Conservation (phyloP, 2,113 vertebrate species). For the Poeciliopsis turrubarensis region DNA sequence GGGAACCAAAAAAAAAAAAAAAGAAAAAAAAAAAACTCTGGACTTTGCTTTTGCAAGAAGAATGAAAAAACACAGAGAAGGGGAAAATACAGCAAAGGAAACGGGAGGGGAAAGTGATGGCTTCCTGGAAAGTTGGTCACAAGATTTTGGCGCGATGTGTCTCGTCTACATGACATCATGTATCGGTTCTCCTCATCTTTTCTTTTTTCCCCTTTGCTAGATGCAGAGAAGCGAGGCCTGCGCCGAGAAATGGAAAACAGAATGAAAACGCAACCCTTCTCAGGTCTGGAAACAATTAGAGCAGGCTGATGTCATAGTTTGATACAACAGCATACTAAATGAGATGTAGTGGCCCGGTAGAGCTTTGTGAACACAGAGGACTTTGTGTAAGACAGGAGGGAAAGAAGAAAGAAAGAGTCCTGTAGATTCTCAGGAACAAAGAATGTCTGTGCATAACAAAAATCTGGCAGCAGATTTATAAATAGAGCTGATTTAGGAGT, state of each 20-base stretch:
- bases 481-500: constrained; percentile 62
- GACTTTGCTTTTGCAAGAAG: constrained; percentile 18
- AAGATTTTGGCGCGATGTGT: constrained; percentile 31
- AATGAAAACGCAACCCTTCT: constrained; percentile 51
- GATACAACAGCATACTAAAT: constrained; percentile 69
- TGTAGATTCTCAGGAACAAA: constrained; percentile 54
- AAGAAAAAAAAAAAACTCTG: not conserved
- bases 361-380: constrained; percentile 61
- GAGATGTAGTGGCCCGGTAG: constrained; percentile 54
- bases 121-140: constrained; percentile 67
- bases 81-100: constrained; percentile 43
- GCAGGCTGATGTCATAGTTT: constrained; percentile 76
- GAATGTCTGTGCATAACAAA: constrained; percentile 38
- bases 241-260: constrained; percentile 64
- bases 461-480: constrained; percentile 58
- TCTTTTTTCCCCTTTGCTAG: constrained; percentile 23
- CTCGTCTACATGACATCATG: constrained; percentile 72
- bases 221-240: constrained; percentile 41
- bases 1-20: constrained; percentile 9
- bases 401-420: constrained; percentile 11
- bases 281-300: constrained; percentile 79
- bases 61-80: constrained; percentile 41
- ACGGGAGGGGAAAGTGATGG: constrained; percentile 19
- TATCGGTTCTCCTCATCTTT: constrained; percentile 63
- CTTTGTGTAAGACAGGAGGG: constrained; percentile 25